A percentile compares a stretch with the other conserved stretches of the same genome.
These are phyloP conservation scores for Solenodon paradoxus DNA, from an alignment of 2,113 vertebrate species.

Conservation along the genomic window DNA sequence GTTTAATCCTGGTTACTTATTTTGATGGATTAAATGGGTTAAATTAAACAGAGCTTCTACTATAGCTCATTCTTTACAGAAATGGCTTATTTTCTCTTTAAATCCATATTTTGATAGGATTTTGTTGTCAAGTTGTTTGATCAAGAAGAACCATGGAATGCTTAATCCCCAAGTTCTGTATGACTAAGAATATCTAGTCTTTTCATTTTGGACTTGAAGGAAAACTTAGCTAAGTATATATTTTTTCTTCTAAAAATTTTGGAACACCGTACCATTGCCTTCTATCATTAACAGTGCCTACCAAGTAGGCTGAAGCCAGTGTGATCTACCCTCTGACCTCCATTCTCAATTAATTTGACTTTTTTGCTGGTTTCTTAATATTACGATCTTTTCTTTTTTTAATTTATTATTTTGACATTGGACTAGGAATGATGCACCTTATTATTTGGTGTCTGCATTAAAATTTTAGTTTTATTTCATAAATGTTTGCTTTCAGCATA, in stretches of 20 bases:
- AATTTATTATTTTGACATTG: neutral
- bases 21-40: neutral
- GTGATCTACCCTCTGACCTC: neutral
- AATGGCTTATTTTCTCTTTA: neutral
- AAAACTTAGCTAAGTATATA: neutral
- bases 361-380: neutral
- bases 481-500: neutral
- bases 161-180: neutral
- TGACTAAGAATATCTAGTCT: neutral
- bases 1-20: neutral
- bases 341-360: neutral
- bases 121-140: neutral
- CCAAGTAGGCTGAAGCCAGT: neutral
- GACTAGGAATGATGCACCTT: neutral
- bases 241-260: neutral
- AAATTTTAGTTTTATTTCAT: neutral
- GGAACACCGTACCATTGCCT: neutral
- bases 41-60: neutral
- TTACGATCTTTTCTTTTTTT: neutral
- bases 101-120: neutral
- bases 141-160: neutral
- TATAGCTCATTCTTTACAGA: neutral
- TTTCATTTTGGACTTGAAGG: neutral
- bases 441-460: neutral
- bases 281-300: neutral